phyloP scores from a whole-genome alignment of 2,113 vertebrate genomes.

The Pseudonaja textilis region DNA sequence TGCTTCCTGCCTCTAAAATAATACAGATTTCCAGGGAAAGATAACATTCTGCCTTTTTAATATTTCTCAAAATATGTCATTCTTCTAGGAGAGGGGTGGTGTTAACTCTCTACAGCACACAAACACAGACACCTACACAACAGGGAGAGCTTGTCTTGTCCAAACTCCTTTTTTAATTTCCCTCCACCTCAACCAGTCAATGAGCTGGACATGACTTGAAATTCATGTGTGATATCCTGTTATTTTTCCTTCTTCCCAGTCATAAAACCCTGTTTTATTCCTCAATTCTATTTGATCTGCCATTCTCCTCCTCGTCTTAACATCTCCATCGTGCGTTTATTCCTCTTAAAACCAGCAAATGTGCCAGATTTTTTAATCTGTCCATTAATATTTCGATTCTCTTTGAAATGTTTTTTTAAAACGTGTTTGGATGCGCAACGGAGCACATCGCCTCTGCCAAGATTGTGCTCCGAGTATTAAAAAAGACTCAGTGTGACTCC shows the following conservation, averaged over 20 bases:
- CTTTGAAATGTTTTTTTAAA: neutral
- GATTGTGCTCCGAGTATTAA: neutral
- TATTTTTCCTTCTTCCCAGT: neutral
- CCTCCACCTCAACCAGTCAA: too few relatives aligned
- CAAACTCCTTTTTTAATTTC: too few relatives aligned
- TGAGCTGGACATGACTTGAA: too few relatives aligned
- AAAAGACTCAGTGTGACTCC: neutral
- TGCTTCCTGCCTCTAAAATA: too few relatives aligned
- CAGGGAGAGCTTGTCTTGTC: too few relatives aligned
- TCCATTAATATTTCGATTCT: neutral
- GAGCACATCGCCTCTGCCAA: neutral
- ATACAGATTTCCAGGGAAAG: too few relatives aligned
- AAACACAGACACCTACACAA: too few relatives aligned
- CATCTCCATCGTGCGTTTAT: neutral
- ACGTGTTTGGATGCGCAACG: neutral
- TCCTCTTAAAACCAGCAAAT: neutral
- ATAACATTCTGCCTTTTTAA: too few relatives aligned
- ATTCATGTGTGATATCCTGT: too few relatives aligned
- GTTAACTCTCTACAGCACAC: too few relatives aligned
- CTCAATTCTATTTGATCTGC: neutral
- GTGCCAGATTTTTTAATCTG: neutral
- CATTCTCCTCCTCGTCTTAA: neutral
- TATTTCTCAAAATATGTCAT: too few relatives aligned
- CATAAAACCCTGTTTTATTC: neutral
- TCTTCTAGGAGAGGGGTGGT: too few relatives aligned